Evolutionary conservation across 2,113 vertebrate genomes (phyloP).

Genomic region (Bombycilla garrulus): DNA sequence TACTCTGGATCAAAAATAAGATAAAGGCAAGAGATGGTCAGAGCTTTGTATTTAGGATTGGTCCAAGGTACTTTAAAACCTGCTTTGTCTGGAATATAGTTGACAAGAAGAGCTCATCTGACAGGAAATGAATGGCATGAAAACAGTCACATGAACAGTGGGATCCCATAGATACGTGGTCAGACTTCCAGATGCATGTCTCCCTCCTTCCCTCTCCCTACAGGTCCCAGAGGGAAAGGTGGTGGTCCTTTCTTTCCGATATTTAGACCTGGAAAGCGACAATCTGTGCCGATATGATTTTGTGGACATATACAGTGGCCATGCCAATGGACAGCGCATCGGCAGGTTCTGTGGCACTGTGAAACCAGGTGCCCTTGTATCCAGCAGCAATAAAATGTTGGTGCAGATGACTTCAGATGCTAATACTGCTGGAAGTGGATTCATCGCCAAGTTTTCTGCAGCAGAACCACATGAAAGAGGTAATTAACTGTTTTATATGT

Average conservation of each 20-base stretch:
- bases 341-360: slow-evolving; percentile 94
- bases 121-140: background rate
- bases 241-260: slow-evolving; percentile 91
- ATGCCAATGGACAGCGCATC: slow-evolving; percentile 84
- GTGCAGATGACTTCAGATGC: slow-evolving; percentile 97
- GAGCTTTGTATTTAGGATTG: background rate
- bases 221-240: slow-evolving; percentile 96
- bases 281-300: slow-evolving; percentile 94
- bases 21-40: background rate
- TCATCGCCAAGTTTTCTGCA: slow-evolving; percentile 90
- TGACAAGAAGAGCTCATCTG: background rate
- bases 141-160: background rate
- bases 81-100: background rate
- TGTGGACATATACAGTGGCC: slow-evolving; percentile 92
- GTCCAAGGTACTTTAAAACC: background rate
- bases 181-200: background rate
- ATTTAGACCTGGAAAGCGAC: slow-evolving; percentile 92
- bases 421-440: slow-evolving; percentile 95
- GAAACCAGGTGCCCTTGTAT: slow-evolving; percentile 89
- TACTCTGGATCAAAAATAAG: background rate
- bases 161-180: background rate
- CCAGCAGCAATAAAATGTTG: slow-evolving; percentile 93
- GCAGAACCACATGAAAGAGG: slow-evolving; percentile 91
- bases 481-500: slow-evolving; percentile 32
- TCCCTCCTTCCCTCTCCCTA: background rate